phyloP scores from a whole-genome alignment of 2,888 invertebrate genomes.

The Trissoscelio sp. region DNA sequence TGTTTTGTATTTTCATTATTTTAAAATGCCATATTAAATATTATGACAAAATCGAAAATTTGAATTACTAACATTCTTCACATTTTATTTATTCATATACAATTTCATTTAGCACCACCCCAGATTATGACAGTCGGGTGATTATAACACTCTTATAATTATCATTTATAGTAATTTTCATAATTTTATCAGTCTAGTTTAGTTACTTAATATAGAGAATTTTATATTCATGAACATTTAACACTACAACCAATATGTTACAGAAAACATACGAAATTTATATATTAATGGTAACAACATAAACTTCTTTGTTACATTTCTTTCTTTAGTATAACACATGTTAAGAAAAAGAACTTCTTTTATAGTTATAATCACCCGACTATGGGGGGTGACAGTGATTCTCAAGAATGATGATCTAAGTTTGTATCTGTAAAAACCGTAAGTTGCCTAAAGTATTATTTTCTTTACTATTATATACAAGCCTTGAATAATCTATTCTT shows the following conservation, averaged over 20 bases:
- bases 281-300: not conserved
- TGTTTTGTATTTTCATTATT: not conserved
- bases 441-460: conserved; percentile 37
- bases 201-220: not conserved
- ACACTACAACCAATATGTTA: conserved; percentile 8
- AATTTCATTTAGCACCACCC: conserved; percentile 29
- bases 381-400: conserved; percentile 52
- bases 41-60: conserved; percentile 7
- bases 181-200: not conserved
- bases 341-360: conserved; percentile 46
- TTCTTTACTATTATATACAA: not conserved
- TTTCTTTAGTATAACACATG: not conserved
- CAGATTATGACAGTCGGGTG: conserved; percentile 57
- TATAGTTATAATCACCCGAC: conserved; percentile 64
- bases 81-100: conserved; percentile 5
- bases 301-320: not conserved
- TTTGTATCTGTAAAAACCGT: conserved; percentile 48
- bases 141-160: conserved; percentile 29
- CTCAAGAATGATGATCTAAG: conserved; percentile 58
- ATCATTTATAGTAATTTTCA: conserved; percentile 8
- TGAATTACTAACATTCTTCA: conserved; percentile 25
- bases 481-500: not conserved
- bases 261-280: not conserved
- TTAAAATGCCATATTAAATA: not conserved
- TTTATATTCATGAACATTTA: conserved; percentile 10